Base-by-base conservation (phyloP, 2,797 vertebrate genomes). In the Myotis myotis region DNA sequence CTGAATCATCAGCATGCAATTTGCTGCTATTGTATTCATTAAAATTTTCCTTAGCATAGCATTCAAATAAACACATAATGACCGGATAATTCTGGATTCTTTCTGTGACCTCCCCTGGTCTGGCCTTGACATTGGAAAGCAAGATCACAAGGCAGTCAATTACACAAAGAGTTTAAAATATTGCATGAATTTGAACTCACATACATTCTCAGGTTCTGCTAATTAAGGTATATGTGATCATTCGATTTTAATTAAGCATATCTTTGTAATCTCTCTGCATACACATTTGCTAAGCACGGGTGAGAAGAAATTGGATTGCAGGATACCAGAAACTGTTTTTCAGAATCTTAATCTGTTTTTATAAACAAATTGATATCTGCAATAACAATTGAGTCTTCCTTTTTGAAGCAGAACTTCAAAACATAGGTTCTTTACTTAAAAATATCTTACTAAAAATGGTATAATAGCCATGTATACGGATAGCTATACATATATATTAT, bases 1-100 rank as follows among this genome's bases (percentile, higher is more conserved):
- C 57, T 97, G 95, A 95, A 96, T 97, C 97, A 97, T 96, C 95
- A 71, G 41, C 41, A 49, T 91, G 33, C 79, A 91, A 87, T 96
- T 90, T 95, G 66, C 75, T 80, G 90, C 85, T 93, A 93, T 93
- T 96, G 94, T 55, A 51, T 71, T 95, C 57, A 79, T 19, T 92
- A 83, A 96, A 95, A 94, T 94, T 79, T 93, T 91, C 51, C 60
- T 94, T 92, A 95, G 75, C 47, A 85, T 91, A 96, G 71, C 47
- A 82, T 94, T 95, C 75, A 95, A 74, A 94, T 85, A 93, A 95
- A 93, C 53, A 83, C 81, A 87, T 5, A 92, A 78, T 74, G 36
- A 57, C 72, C 41, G 89, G 62, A 78, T 57, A 81, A 93, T 74
- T 86, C 68, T 51, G 6, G 38, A 53, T 83, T 64, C 66, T 94